Evolutionary conservation across 2,888 invertebrate species (phyloP), one percentile per base, ranked within the genome.

Genomic region (Metallyticus violacea): DNA sequence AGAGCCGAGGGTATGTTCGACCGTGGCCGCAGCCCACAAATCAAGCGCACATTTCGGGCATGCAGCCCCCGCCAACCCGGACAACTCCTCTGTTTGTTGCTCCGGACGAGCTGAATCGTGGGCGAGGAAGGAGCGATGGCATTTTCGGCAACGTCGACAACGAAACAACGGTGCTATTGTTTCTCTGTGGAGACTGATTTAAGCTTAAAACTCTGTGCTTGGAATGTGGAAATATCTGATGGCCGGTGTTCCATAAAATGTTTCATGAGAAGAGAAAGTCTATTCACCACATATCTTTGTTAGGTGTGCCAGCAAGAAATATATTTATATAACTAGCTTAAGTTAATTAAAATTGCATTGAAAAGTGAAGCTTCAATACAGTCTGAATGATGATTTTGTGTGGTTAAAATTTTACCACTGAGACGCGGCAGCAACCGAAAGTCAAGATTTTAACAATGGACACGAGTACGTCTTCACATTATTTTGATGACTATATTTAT

Each of bases 141-240:
- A 83, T 83, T 83, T 83, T 77, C 77, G 77, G 83, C 83, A 83
- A 83, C 83, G 77, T 83, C 77, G 76, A 83, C 83, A 77, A 2
- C 29, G 22, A 83, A 77, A 77, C 83, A 83, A 77, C 7, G 77
- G 26, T 1, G 4, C 77, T 40, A 27, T 83, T 83, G 83, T 83
- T 25, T 4, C 28, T 79, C 40, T n/a, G n/a, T n/a, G n/a, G n/a
- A n/a, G n/a, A n/a, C n/a, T n/a, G n/a, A n/a, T n/a, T n/a, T n/a
- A n/a, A n/a, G n/a, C n/a, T n/a, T n/a, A 22, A 62, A 62, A 9
- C 40, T 62, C 15, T 9, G 15, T 62, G 22, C 40, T 15, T 62
- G 40, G 40, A 15, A 62, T 62, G 40, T 62, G 40, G 40, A 62
- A 62, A 62, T 62, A 62, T 62, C 40, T 62, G 40, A 62, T 62